Percentiles rank a stretch among this genome's conserved stretches.
Evolutionary conservation across 2,888 invertebrate genomes (phyloP).

Genomic region (Tenthredo amoena): DNA sequence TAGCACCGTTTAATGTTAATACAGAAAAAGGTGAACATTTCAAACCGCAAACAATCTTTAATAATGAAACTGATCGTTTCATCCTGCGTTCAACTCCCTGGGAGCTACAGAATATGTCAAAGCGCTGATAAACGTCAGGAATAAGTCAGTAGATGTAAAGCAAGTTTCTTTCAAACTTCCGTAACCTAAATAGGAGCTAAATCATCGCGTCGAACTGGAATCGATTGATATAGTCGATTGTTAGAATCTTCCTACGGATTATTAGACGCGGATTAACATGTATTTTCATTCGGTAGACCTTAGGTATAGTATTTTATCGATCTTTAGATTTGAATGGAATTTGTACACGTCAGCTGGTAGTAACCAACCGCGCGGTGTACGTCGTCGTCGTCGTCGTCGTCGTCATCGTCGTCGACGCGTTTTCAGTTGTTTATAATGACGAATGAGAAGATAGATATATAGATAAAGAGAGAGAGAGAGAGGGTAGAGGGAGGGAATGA

Average conservation of each 20-base stretch:
- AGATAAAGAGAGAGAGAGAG: neutral
- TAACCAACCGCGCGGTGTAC: neutral
- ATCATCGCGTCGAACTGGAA: neutral
- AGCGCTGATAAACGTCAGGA: neutral
- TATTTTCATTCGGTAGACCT: neutral
- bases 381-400: neutral
- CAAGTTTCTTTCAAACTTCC: neutral
- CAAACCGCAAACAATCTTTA: neutral
- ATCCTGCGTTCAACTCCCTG: neutral
- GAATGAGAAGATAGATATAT: neutral
- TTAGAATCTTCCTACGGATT: neutral
- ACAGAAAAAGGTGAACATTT: neutral
- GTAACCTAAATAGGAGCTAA: slow-evolving; percentile 19
- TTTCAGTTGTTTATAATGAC: slow-evolving; percentile 26
- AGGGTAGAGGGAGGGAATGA: neutral
- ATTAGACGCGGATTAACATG: neutral
- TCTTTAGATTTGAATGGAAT: slow-evolving; percentile 29
- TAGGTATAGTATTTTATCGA: neutral
- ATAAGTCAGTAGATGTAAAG: neutral
- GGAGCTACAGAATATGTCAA: neutral
- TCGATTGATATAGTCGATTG: neutral
- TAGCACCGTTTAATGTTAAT: no score
- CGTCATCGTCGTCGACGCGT: neutral
- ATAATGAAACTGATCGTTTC: neutral
- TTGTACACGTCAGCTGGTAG: slow-evolving; percentile 34